These are phyloP conservation scores for Proterorhinus semilunaris DNA, from an alignment of 2,113 vertebrate species.

Conservation along the genomic window DNA sequence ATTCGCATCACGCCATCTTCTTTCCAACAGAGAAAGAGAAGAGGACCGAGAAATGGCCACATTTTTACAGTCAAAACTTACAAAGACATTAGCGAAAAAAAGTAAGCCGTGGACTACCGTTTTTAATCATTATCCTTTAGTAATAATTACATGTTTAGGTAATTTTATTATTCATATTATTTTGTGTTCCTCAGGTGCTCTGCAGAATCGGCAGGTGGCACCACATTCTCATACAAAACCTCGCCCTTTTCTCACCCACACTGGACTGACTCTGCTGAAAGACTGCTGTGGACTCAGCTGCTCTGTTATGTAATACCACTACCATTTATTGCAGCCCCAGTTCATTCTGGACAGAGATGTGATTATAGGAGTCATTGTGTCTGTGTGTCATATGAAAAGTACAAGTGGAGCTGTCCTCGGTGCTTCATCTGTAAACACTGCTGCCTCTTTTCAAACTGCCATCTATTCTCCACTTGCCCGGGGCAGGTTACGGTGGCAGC, in stretches of 20 bases:
- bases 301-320: slow-evolving; percentile 79
- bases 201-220: slow-evolving; percentile 65
- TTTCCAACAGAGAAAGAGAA: slow-evolving; percentile 79
- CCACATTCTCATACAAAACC: slow-evolving; percentile 77
- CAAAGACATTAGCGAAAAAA: slow-evolving; percentile 73
- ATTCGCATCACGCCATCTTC: background rate
- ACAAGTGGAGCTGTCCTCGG: too few relatives aligned
- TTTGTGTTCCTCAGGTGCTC: slow-evolving; percentile 55
- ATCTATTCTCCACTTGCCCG: too few relatives aligned
- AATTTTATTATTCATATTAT: background rate
- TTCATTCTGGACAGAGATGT: too few relatives aligned
- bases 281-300: slow-evolving; percentile 88
- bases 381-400: too few relatives aligned
- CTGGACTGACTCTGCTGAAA: slow-evolving; percentile 79
- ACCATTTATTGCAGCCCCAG: background rate
- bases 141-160: background rate
- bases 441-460: too few relatives aligned
- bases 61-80: slow-evolving; percentile 82
- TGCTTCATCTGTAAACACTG: too few relatives aligned
- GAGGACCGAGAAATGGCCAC: slow-evolving; percentile 89
- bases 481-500: too few relatives aligned
- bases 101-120: slow-evolving; percentile 60
- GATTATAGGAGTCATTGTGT: too few relatives aligned
- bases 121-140: background rate
- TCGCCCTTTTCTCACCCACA: slow-evolving; percentile 74